phyloP scores from a whole-genome alignment of 2,113 vertebrate genomes.

The Rhinoptilus africanus region DNA sequence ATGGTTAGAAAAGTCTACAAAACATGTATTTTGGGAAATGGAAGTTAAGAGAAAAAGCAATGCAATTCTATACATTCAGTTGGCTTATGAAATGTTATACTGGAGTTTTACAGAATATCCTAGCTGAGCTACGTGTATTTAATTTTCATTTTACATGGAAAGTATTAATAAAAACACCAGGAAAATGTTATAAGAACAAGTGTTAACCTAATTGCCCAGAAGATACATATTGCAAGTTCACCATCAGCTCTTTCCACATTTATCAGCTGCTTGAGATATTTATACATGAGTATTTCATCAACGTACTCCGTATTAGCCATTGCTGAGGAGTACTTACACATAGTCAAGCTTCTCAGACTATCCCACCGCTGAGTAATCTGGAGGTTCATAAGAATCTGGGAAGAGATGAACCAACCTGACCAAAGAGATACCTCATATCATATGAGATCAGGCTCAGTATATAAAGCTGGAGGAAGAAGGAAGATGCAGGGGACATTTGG shows the following conservation, averaged over 20 bases:
- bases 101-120: not conserved
- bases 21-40: not conserved
- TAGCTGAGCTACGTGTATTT: not conserved
- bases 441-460: not conserved
- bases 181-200: not conserved
- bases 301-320: rapidly evolving
- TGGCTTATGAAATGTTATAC: not conserved
- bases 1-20: not conserved
- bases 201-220: not conserved
- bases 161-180: not conserved
- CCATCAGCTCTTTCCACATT: not conserved
- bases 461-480: not conserved
- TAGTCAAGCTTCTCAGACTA: not conserved
- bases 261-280: not conserved
- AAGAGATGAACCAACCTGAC: not conserved
- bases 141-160: not conserved
- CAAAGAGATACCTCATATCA: not conserved
- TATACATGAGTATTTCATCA: not conserved
- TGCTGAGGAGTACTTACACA: not conserved
- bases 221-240: not conserved
- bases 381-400: not conserved
- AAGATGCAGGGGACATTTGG: rapidly evolving
- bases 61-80: not conserved
- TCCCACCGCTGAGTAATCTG: not conserved
- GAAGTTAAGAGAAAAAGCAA: not conserved